Evolutionary conservation across 1,140 invertebrate species (phyloP).

Genomic region (Pseudomyrmex concolor): DNA sequence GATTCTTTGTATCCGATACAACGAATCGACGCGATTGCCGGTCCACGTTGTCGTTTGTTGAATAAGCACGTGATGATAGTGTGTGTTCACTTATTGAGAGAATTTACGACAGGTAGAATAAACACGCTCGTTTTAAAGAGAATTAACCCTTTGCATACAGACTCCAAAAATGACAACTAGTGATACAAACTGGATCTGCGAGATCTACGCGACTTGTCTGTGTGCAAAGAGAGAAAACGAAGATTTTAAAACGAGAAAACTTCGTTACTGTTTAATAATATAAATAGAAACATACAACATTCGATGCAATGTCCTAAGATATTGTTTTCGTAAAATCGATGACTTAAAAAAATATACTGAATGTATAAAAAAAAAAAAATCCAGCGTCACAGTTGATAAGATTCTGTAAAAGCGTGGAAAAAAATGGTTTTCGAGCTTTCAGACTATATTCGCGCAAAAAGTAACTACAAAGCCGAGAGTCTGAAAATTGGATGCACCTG

Average conservation of each 20-base stretch:
- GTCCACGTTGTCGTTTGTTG: not conserved
- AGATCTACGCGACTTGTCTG: no score
- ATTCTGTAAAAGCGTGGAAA: not conserved
- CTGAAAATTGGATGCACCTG: slow-evolving; percentile 32
- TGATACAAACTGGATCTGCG: no score
- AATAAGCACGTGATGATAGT: not conserved
- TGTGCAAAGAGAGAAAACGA: no score
- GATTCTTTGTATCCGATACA: slow-evolving; percentile 33
- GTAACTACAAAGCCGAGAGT: not conserved
- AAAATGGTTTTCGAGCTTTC: not conserved
- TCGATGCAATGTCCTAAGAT: no score
- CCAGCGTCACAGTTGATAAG: not conserved
- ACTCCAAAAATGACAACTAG: no score
- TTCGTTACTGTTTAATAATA: no score
- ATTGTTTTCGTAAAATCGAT: no score
- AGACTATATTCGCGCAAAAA: not conserved
- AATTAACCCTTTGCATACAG: not conserved
- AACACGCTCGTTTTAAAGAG: not conserved
- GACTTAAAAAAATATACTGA: not conserved
- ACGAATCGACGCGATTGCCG: not conserved
- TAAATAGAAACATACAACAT: no score
- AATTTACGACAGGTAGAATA: not conserved
- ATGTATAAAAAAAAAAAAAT: not conserved
- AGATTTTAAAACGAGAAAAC: no score
- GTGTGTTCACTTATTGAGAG: not conserved